Evolutionary conservation across 2,888 invertebrate species (phyloP), one percentile per base, ranked within the genome.

Genomic region (Clunio marinus): DNA sequence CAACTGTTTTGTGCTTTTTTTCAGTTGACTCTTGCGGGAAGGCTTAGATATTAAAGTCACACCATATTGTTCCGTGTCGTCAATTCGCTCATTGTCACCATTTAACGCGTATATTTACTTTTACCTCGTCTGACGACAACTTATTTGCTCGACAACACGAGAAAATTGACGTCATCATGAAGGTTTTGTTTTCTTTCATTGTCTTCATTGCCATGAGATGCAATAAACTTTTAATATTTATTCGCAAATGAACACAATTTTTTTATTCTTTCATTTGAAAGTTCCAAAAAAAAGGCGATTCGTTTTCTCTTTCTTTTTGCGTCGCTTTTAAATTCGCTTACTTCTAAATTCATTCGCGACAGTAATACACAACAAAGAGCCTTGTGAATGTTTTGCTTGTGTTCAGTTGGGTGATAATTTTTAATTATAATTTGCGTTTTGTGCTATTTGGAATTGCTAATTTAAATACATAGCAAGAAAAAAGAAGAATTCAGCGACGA

Each of bases 401-500:
- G 51, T 51, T 13, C 51, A 13, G 57, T 27, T 24, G 57, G 46
- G 68, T 68, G 68, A 67, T 68, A 68, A 68, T 68, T 68, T 68
- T 68, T 68, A 68, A 68, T 68, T 68, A 68, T 58, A 68, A 58
- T 58, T 68, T 58, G 28, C 41, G 57, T 68, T 68, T 68, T 37
- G 68, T 68, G 68, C 66, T 66, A 66, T 55, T 66, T 66, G 66
- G 66, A 66, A 66, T 66, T 66, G 66, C 66, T 66, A 66, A 66
- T 66, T 25, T 27, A 32, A 45, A 55, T 28, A 51, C 55, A 51
- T 32, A 28, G 32, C 57, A 20, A 15, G 25, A 10, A 24, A n/a
- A n/a, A n/a, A 57, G 22, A 51, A 51, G 17, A 20, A 22, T 7
- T 10, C 10, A 22, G 8, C 17, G 51, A 51, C 15, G 41, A 41